These are phyloP conservation scores for Coregonus ussuriensis DNA, from an alignment of 2,797 vertebrate species.

Conservation along the genomic window DNA sequence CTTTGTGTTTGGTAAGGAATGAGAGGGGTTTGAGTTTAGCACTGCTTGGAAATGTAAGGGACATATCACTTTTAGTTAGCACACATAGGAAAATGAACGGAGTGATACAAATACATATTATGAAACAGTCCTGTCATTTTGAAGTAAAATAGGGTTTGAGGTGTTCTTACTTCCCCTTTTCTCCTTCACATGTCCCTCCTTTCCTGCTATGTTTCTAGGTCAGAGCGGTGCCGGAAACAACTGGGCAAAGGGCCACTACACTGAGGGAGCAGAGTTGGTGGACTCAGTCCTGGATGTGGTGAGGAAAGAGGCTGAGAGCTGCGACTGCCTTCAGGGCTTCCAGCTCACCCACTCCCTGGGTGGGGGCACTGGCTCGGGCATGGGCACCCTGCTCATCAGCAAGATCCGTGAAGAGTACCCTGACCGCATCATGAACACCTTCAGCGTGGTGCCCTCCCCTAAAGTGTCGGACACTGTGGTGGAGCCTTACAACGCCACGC, in stretches of 20 bases:
- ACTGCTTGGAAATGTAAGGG: background rate
- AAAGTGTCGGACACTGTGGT: constrained; percentile 88
- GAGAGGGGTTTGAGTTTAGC: background rate
- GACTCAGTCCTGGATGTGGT: constrained; percentile 75
- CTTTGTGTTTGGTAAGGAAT: constrained; percentile 85
- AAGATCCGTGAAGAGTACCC: constrained; percentile 90
- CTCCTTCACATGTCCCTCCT: background rate
- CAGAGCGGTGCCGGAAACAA: constrained; percentile 80
- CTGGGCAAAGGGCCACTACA: constrained; percentile 82
- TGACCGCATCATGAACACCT: constrained; percentile 89
- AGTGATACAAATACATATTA: background rate
- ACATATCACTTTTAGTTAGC: background rate
- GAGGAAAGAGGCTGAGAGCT: constrained; percentile 74
- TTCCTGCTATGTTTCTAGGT: constrained; percentile 56
- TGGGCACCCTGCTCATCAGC: constrained; percentile 88
- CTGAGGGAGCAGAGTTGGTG: constrained; percentile 73
- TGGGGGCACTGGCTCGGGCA: constrained; percentile 85
- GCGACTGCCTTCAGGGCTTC: constrained; percentile 77
- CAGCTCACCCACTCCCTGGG: constrained; percentile 79
- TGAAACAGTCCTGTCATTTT: background rate
- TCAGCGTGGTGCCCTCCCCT: constrained; percentile 83
- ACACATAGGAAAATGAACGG: background rate
- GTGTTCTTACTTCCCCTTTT: background rate
- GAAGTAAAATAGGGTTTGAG: background rate
- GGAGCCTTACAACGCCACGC: constrained; percentile 90